Conservation (phyloP, 2,113 vertebrate species). For the Fregata magnificens region DNA sequence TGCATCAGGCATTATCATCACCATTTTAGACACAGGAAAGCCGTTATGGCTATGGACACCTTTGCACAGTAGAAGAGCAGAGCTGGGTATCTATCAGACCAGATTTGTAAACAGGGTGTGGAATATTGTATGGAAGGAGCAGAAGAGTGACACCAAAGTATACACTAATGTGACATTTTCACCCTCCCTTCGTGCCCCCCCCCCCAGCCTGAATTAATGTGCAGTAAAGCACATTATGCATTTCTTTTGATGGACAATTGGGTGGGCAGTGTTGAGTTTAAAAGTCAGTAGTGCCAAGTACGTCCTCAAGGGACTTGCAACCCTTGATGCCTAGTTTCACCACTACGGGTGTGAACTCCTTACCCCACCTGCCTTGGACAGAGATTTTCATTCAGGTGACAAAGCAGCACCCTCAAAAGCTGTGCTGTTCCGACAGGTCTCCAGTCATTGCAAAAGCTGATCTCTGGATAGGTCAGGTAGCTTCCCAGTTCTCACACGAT, state of each 20-base stretch:
- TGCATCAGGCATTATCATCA: neutral
- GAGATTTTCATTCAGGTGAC: neutral
- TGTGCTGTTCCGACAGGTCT: neutral
- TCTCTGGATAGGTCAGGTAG: neutral
- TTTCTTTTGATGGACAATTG: neutral
- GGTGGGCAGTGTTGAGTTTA: neutral
- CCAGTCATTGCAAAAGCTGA: neutral
- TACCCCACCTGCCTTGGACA: neutral
- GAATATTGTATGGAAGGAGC: neutral
- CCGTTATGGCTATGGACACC: neutral
- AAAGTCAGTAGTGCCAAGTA: neutral
- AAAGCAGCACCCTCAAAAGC: neutral
- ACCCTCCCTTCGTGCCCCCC: neutral
- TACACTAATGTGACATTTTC: neutral
- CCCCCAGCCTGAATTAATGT: neutral
- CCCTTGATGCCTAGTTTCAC: neutral
- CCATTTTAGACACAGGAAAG: neutral
- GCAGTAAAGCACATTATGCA: neutral
- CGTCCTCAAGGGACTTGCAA: neutral
- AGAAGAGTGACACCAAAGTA: neutral
- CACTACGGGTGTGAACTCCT: neutral
- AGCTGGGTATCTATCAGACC: neutral
- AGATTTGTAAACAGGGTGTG: neutral
- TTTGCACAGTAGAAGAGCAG: neutral
- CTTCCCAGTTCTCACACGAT: neutral